Evolutionary conservation across 64 coral and sea anemone genomes (phyloP), one percentile per base, ranked within the genome.

Genomic region (Pocillopora damicornis): DNA sequence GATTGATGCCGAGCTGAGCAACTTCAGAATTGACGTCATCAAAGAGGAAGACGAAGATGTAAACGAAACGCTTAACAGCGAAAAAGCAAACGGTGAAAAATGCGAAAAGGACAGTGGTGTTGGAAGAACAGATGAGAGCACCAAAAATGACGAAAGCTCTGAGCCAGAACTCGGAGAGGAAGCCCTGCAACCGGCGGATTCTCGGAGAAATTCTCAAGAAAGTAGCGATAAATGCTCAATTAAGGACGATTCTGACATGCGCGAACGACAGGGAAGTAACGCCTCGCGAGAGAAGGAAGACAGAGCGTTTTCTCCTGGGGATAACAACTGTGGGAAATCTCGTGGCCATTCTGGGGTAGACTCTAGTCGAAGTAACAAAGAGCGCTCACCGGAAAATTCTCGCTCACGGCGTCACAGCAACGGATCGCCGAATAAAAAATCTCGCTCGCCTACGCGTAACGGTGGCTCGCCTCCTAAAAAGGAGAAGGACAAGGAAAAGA

Each of bases 61-160:
- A 74, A 37, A 79, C 13, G 97, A 89, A 2, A 90, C 83, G 8
- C 88, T 95, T 22, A 92, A 90, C 68, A 78, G 88, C 51, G 91
- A 99, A n/a, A 92, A 95, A 76, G 87, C 87, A 14, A 92, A 75
- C 63, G 92, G 89, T 2, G 89, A 94, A 16, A 95, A 99, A 81
- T 94, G 93, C 25, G 96, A 98, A 73, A 98, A 98, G 64, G 97
- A 99, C 88, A 95, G 93, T 35, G 97, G 97, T 8, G 89, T 99
- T 20, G 93, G 97, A 13, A 82, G 90, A n/a, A 99, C 97, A 15
- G 95, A 98, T 62, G 95, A 98, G 23, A 94, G 92, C 58, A 94
- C 92, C 15, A 98, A 98, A 75, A 93, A 94, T 51, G 93, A 94
- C 69, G 95, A 98, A 72, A 95, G 90, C 64, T 95, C 95, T 37